Conservation (phyloP, 2,113 vertebrate species). For the Callospermophilus lateralis region DNA sequence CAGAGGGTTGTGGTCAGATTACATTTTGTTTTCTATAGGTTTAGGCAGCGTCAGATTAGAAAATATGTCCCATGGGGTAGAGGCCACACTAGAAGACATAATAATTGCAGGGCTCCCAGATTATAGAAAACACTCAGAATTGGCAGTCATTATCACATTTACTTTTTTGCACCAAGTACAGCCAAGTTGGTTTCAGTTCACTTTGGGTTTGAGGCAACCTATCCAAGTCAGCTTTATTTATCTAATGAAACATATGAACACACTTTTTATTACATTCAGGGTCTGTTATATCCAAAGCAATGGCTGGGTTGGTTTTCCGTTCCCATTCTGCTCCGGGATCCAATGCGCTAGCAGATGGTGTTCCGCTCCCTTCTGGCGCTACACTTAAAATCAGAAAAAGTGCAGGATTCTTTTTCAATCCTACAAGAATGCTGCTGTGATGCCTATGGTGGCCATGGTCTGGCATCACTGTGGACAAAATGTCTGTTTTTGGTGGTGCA, state of each 20-base stretch:
- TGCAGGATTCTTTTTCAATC: not conserved
- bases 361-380: constrained; percentile 62
- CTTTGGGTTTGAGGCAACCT: constrained; percentile 75
- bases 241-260: constrained; percentile 77
- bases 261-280: constrained; percentile 59
- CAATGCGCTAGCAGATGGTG: constrained; percentile 61
- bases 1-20: not conserved
- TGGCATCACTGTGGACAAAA: not conserved
- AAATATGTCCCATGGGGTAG: fast-evolving
- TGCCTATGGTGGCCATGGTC: not conserved
- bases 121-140: constrained; percentile 68
- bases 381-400: constrained; percentile 61
- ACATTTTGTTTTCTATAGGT: not conserved
- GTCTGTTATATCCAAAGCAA: constrained; percentile 72
- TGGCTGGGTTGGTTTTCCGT: constrained; percentile 64
- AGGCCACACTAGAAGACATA: not conserved
- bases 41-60: not conserved
- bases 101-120: not conserved
- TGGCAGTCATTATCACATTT: not conserved
- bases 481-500: constrained; percentile 45
- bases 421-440: not conserved
- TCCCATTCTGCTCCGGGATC: constrained; percentile 49
- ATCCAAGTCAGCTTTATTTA: constrained; percentile 79
- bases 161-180: not conserved
- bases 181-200: constrained; percentile 77